Evolutionary conservation across 2,888 invertebrate genomes (phyloP).

Genomic region (Anticlea derivata): DNA sequence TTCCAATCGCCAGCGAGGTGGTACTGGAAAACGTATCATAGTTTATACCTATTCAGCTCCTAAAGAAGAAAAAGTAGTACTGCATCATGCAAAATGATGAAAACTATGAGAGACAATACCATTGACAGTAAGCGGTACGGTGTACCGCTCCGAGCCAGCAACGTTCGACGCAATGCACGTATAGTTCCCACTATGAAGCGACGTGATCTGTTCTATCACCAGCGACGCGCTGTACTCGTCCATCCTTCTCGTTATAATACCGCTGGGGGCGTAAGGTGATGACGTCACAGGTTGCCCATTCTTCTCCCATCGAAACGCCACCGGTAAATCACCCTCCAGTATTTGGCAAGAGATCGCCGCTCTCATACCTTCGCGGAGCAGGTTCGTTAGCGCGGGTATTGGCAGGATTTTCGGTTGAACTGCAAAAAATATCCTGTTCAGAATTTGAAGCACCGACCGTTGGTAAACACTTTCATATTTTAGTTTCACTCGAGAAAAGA

Average conservation of each 20-base stretch:
- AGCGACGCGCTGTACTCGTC: slow-evolving; percentile 94
- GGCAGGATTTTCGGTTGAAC: slow-evolving; percentile 94
- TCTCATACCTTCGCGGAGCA: slow-evolving; percentile 92
- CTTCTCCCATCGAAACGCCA: slow-evolving; percentile 95
- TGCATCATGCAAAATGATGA: neutral
- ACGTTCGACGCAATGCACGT: slow-evolving; percentile 96
- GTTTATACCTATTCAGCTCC: slow-evolving; percentile 1
- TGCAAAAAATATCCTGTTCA: slow-evolving; percentile 57
- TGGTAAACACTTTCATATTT: slow-evolving; percentile 14
- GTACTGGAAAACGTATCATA: slow-evolving; percentile 82
- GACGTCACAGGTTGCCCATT: slow-evolving; percentile 90
- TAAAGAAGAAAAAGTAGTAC: neutral
- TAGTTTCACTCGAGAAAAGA: slow-evolving; percentile 11
- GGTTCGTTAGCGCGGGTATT: slow-evolving; percentile 91
- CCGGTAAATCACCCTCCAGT: slow-evolving; percentile 95
- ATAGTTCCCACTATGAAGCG: slow-evolving; percentile 94
- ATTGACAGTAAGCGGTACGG: slow-evolving; percentile 92
- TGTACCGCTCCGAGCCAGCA: slow-evolving; percentile 90
- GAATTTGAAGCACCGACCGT: slow-evolving; percentile 14
- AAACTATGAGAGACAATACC: slow-evolving; percentile 65
- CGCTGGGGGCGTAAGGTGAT: slow-evolving; percentile 81
- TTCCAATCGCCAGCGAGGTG: slow-evolving; percentile 94
- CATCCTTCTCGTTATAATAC: slow-evolving; percentile 81
- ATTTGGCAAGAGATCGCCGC: slow-evolving; percentile 96
- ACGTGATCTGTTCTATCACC: slow-evolving; percentile 93